Percentiles rank a stretch among this genome's conserved stretches.
Evolutionary conservation across 2,888 invertebrate genomes (phyloP).

Genomic region (Clistopyga incitator): DNA sequence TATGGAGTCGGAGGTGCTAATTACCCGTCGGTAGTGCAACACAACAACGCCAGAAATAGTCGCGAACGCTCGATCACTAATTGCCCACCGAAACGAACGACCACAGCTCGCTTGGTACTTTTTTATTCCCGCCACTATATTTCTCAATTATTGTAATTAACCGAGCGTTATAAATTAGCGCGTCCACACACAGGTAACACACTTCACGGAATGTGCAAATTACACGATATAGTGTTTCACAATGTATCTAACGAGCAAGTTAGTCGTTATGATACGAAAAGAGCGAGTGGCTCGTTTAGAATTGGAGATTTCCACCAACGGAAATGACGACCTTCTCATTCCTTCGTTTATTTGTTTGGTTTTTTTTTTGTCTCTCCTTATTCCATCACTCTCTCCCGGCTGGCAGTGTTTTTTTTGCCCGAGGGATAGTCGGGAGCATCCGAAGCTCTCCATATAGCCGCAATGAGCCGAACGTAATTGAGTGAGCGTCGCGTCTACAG

Average conservation of each 20-base stretch:
- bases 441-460: constrained; percentile 10
- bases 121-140: constrained; percentile 28
- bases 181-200: constrained; percentile 22
- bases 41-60: constrained; percentile 28
- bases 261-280: constrained; percentile 5
- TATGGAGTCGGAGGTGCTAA: constrained; percentile 63
- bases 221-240: neutral
- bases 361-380: neutral
- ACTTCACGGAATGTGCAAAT: constrained; percentile 6
- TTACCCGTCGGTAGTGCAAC: constrained; percentile 67
- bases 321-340: constrained; percentile 26
- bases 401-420: constrained; percentile 30
- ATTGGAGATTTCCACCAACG: constrained; percentile 47
- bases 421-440: neutral
- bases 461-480: constrained; percentile 48
- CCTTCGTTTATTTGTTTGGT: neutral
- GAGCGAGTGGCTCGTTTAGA: constrained; percentile 31
- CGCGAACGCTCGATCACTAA: constrained; percentile 44
- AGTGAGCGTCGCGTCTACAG: constrained; percentile 60
- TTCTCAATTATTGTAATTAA: constrained; percentile 76
- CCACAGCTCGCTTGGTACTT: constrained; percentile 20
- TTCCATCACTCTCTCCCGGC: neutral
- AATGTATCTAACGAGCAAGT: constrained; percentile 48
- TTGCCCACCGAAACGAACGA: constrained; percentile 38
- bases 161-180: constrained; percentile 70